These are phyloP conservation scores for Formicarius rufipectus DNA, from an alignment of 2,113 vertebrate genomes.

Conservation along the genomic window DNA sequence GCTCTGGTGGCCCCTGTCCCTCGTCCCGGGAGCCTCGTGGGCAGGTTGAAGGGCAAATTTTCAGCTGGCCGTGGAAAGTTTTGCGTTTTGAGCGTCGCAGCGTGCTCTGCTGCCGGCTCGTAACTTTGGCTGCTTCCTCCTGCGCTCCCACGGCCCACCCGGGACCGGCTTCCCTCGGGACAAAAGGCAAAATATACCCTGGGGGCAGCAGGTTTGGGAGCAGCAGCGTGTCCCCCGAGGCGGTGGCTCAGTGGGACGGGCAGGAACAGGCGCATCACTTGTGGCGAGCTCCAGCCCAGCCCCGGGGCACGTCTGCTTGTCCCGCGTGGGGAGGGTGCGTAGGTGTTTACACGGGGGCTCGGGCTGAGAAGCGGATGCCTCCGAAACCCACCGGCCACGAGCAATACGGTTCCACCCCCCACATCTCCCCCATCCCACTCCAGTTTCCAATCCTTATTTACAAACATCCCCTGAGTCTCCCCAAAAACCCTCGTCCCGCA, in stretches of 20 bases:
- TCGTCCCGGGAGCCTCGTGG: background rate
- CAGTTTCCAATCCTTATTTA: background rate
- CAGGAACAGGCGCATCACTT: background rate
- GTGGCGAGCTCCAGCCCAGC: background rate
- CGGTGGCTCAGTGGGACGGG: background rate
- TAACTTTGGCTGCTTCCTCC: background rate
- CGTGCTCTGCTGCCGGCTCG: background rate
- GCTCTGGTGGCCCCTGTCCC: background rate
- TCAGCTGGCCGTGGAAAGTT: background rate
- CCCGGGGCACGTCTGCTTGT: background rate
- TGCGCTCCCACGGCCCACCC: background rate
- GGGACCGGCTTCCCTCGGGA: background rate
- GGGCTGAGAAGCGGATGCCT: background rate
- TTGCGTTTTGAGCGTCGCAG: accelerated
- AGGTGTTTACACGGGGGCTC: background rate
- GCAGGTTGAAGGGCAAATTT: background rate
- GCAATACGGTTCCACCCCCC: accelerated
- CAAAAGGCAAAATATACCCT: background rate
- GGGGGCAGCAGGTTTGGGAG: background rate
- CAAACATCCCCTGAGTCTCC: background rate
- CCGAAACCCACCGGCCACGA: background rate
- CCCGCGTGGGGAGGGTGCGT: accelerated
- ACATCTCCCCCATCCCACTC: accelerated
- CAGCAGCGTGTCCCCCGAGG: background rate
- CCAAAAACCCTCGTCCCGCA: accelerated